Percentiles rank a stretch among this genome's conserved stretches.
These are phyloP conservation scores for Ptychadena robeensis DNA, from an alignment of 2,797 vertebrate species.

Conservation along the genomic window DNA sequence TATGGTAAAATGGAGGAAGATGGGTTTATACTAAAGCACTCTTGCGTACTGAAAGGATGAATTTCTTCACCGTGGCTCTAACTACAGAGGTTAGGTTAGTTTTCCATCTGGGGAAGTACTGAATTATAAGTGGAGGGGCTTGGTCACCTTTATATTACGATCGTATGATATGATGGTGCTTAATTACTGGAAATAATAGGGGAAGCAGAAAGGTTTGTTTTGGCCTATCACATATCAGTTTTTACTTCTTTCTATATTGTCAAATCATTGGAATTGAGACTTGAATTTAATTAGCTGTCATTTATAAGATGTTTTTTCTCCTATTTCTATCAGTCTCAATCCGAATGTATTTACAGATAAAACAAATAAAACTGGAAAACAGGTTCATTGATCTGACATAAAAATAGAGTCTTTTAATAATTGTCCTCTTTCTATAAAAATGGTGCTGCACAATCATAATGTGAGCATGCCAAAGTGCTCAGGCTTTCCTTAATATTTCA, in stretches of 20 bases:
- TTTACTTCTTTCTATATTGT: background rate
- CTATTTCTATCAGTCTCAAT: background rate
- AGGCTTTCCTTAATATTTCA: conserved; percentile 20
- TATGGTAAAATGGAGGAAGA: too few species aligned
- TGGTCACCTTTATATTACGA: background rate
- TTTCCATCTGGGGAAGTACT: too few species aligned
- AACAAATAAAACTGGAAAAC: background rate
- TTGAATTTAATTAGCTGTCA: background rate
- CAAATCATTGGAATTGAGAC: background rate
- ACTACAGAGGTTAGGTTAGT: too few species aligned
- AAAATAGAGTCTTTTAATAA: background rate
- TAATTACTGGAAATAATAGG: background rate
- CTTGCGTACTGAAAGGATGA: too few species aligned
- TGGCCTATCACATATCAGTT: background rate
- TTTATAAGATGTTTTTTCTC: background rate
- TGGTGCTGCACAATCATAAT: conserved; percentile 51
- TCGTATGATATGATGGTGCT: background rate
- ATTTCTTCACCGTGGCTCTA: too few species aligned
- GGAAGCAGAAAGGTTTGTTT: background rate
- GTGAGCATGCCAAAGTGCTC: conserved; percentile 44
- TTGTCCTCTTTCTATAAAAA: conserved; percentile 19
- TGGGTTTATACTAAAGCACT: too few species aligned
- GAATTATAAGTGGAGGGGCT: too few species aligned
- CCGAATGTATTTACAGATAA: background rate
- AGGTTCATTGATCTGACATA: background rate